Evolutionary conservation across 2,113 vertebrate genomes (phyloP).

Genomic region (Chionomys nivalis): DNA sequence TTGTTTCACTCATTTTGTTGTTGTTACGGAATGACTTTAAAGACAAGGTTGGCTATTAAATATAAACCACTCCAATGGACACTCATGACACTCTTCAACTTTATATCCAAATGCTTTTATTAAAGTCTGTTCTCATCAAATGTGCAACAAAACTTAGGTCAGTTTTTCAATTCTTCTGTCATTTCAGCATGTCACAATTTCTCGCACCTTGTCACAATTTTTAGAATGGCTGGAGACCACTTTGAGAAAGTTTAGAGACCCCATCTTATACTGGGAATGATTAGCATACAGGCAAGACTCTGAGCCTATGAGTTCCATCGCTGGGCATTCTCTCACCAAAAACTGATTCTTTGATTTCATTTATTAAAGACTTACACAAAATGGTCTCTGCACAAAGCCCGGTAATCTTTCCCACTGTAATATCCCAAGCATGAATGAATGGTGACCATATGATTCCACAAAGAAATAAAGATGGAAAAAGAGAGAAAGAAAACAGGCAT

Average conservation of each 20-base stretch:
- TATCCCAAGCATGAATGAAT: constrained; percentile 64
- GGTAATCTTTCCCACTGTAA: constrained; percentile 50
- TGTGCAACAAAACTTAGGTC: constrained; percentile 2
- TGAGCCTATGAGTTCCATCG: not conserved
- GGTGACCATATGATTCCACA: constrained; percentile 74
- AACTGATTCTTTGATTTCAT: constrained; percentile 48
- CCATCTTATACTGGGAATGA: not conserved
- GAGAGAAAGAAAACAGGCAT: constrained; percentile 9
- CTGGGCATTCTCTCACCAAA: not conserved
- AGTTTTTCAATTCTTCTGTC: not conserved
- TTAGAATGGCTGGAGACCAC: not conserved
- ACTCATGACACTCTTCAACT: not conserved
- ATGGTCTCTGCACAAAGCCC: constrained; percentile 27
- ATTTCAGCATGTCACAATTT: not conserved
- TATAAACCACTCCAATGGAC: constrained; percentile 23
- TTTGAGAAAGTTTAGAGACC: not conserved
- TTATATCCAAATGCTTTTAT: constrained; percentile 14
- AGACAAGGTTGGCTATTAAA: constrained; percentile 22
- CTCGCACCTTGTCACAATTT: not conserved
- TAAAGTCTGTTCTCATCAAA: constrained; percentile 50
- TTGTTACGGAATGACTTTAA: constrained; percentile 46
- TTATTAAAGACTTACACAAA: constrained; percentile 54
- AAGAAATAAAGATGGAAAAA: constrained; percentile 54
- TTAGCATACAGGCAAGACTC: not conserved
- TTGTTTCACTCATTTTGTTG: constrained; percentile 40